phyloP scores from a whole-genome alignment of 1,140 invertebrate species.

The Vanessa atalanta region DNA sequence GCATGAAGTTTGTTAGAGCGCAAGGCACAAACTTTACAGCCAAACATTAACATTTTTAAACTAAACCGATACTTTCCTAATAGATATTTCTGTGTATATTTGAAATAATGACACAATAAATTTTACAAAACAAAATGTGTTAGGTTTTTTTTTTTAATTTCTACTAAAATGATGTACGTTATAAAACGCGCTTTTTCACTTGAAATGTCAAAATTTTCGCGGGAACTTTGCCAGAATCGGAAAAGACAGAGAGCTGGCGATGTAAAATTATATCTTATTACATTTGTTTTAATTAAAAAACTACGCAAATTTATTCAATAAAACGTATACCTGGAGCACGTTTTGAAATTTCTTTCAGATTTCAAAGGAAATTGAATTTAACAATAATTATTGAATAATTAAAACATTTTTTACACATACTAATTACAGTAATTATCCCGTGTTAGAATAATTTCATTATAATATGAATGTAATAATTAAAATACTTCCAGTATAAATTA shows the following conservation, averaged over 20 bases:
- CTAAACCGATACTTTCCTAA: too few relatives aligned
- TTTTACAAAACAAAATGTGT: conserved; percentile 24
- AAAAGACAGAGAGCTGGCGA: conserved; percentile 13
- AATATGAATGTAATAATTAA: neutral
- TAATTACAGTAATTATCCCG: neutral
- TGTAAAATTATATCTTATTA: neutral
- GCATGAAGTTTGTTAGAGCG: too few relatives aligned
- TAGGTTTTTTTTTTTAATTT: conserved; percentile 17
- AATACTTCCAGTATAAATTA: neutral
- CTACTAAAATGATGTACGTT: conserved; percentile 25
- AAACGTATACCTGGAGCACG: too few relatives aligned
- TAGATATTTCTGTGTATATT: too few relatives aligned
- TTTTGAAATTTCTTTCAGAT: too few relatives aligned
- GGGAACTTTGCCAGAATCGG: conserved; percentile 28
- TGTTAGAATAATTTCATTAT: neutral
- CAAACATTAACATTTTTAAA: too few relatives aligned
- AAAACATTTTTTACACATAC: neutral
- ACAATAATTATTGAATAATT: too few relatives aligned
- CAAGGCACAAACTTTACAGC: too few relatives aligned
- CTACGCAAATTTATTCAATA: too few relatives aligned
- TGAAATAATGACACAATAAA: conserved; percentile 14
- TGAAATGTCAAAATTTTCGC: conserved; percentile 23
- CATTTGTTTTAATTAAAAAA: too few relatives aligned
- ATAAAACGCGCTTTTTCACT: conserved; percentile 23
- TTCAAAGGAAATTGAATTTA: too few relatives aligned